phyloP scores from a whole-genome alignment of 2,888 invertebrate species.

The Hirudinaria manillensis region DNA sequence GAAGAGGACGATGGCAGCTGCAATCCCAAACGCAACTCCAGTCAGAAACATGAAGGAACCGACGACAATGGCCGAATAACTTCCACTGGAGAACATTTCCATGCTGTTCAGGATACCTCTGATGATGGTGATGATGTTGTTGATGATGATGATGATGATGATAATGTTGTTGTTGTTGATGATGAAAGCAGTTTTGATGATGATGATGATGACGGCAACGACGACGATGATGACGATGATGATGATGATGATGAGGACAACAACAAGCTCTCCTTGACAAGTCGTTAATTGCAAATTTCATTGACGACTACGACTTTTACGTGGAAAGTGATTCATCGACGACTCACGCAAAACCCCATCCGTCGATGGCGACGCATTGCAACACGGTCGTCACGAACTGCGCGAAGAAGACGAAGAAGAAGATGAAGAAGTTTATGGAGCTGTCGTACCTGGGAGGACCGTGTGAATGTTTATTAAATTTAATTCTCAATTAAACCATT shows the following conservation, averaged over 20 bases:
- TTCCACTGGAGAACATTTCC: constrained; percentile 24
- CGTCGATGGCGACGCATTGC: constrained; percentile 78
- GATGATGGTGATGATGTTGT: not conserved
- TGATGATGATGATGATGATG: no score
- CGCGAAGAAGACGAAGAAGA: constrained; percentile 85
- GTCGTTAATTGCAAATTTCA: no score
- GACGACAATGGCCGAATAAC: not conserved
- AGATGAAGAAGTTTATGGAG: constrained; percentile 98
- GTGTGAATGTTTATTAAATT: not conserved
- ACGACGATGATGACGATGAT: no score
- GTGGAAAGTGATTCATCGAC: no score
- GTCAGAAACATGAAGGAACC: constrained; percentile 28
- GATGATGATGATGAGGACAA: no score
- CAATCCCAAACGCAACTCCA: constrained; percentile 19
- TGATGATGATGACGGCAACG: no score
- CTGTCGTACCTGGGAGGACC: constrained; percentile 74
- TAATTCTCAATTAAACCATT: not conserved
- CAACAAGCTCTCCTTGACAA: no score
- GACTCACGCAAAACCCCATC: constrained; percentile 79
- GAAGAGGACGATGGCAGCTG: constrained; percentile 9
- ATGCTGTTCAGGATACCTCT: constrained; percentile 29
- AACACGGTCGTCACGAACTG: constrained; percentile 70
- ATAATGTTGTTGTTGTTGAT: not conserved
- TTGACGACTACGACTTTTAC: no score
- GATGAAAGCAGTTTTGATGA: not conserved